These are phyloP conservation scores for Drosophila orosa DNA, from an alignment of 1,140 invertebrate species.

Conservation along the genomic window DNA sequence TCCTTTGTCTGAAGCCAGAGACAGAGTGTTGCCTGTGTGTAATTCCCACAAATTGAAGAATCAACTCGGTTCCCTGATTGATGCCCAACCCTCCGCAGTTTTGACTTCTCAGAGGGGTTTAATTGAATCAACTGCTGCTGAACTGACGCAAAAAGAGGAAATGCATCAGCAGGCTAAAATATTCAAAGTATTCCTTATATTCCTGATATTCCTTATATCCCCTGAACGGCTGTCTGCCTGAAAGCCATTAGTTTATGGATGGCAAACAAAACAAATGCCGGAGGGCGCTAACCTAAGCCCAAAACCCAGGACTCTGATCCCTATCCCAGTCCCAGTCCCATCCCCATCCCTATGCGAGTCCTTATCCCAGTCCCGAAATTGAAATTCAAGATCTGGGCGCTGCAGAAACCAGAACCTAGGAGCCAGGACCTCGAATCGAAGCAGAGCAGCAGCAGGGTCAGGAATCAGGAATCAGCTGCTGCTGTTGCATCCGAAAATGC, in stretches of 20 bases:
- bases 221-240: constrained; percentile 12
- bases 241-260: constrained; percentile 73
- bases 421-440: constrained; percentile 20
- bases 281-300: constrained; percentile 70
- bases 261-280: constrained; percentile 63
- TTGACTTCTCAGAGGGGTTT: constrained; percentile 40
- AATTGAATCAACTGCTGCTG: constrained; percentile 51
- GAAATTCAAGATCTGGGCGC: constrained; percentile 62
- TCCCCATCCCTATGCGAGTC: constrained; percentile 8
- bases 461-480: constrained; percentile 81
- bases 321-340: background rate
- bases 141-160: constrained; percentile 5
- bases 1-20: constrained; percentile 28
- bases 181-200: constrained; percentile 61
- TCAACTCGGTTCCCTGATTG: constrained; percentile 51
- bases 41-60: constrained; percentile 55
- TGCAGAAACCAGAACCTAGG: constrained; percentile 34
- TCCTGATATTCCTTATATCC: constrained; percentile 18
- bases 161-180: constrained; percentile 32
- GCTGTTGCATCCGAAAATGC: constrained; percentile 49
- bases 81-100: constrained; percentile 40
- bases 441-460: constrained; percentile 57
- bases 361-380: constrained; percentile 35
- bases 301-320: constrained; percentile 16
- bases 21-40: constrained; percentile 17